Evolutionary conservation across 30 jellyfish, hydroid and myxozoan species (phyloP).

Genomic region (Clytia hemisphaerica): DNA sequence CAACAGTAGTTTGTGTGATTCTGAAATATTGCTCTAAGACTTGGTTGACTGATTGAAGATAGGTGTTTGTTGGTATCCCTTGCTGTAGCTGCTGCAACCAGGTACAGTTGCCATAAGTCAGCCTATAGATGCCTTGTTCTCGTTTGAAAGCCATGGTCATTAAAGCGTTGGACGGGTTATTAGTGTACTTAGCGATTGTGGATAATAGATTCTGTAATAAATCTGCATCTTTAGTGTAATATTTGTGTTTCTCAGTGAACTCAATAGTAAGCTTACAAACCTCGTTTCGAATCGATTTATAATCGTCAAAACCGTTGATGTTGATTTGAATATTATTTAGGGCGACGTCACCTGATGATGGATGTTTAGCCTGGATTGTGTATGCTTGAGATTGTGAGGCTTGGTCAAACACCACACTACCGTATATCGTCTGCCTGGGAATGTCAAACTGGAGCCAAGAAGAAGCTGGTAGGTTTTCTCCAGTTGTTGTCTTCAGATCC

Average conservation of each 20-base stretch:
- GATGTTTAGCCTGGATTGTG: constrained; percentile 19
- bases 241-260: no score
- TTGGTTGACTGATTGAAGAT: constrained; percentile 40
- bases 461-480: neutral
- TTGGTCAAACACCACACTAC: constrained; percentile 17
- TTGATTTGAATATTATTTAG: no score
- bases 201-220: no score
- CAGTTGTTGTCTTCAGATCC: neutral
- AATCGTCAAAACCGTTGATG: no score
- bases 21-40: constrained; percentile 31
- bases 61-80: constrained; percentile 20
- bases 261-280: no score
- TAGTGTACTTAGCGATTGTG: no score
- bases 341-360: constrained; percentile 20
- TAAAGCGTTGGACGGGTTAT: no score
- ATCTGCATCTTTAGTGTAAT: no score
- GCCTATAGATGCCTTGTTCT: neutral
- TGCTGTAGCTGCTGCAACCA: constrained; percentile 35
- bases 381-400: neutral
- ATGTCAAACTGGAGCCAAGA: constrained; percentile 75
- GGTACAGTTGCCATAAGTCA: constrained; percentile 49
- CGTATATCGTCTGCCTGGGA: constrained; percentile 40
- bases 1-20: constrained; percentile 29
- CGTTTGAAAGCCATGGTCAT: neutral
- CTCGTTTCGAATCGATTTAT: no score